phyloP scores from a whole-genome alignment of 2,113 vertebrate species.

The Morone saxatilis region DNA sequence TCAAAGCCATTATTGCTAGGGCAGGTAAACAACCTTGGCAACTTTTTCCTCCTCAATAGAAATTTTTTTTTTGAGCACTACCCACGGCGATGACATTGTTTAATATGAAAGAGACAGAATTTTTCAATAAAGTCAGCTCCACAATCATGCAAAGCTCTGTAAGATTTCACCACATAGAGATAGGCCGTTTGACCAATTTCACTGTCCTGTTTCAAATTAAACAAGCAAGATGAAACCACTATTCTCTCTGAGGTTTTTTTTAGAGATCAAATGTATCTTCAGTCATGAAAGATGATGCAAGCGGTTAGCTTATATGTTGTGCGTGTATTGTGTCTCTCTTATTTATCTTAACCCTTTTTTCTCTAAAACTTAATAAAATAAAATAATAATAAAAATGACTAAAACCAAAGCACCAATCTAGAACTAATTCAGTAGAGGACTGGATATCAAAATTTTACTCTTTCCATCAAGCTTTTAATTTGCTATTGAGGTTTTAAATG shows the following conservation, averaged over 20 bases:
- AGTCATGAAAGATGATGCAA: neutral
- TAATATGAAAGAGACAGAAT: neutral
- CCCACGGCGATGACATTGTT: neutral
- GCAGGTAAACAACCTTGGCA: constrained; percentile 19
- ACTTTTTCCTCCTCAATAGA: neutral
- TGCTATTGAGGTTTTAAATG: neutral
- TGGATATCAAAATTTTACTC: neutral
- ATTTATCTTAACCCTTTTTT: neutral
- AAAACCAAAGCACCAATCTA: neutral
- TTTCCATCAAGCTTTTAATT: constrained; percentile 12
- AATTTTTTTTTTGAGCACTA: neutral
- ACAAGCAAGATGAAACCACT: neutral
- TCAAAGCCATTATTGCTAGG: constrained; percentile 4
- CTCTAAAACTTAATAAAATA: constrained; percentile 10
- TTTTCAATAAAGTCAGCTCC: neutral
- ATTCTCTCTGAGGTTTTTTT: constrained; percentile 9
- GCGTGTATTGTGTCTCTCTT: neutral
- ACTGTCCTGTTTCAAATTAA: neutral
- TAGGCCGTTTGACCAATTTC: neutral
- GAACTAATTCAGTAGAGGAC: neutral
- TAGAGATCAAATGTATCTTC: constrained; percentile 19
- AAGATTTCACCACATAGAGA: neutral
- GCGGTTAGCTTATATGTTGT: constrained; percentile 2
- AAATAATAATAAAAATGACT: neutral
- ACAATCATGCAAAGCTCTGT: neutral